Conservation (phyloP, 2,797 vertebrate genomes). For the Gobionotothen gibberifrons region DNA sequence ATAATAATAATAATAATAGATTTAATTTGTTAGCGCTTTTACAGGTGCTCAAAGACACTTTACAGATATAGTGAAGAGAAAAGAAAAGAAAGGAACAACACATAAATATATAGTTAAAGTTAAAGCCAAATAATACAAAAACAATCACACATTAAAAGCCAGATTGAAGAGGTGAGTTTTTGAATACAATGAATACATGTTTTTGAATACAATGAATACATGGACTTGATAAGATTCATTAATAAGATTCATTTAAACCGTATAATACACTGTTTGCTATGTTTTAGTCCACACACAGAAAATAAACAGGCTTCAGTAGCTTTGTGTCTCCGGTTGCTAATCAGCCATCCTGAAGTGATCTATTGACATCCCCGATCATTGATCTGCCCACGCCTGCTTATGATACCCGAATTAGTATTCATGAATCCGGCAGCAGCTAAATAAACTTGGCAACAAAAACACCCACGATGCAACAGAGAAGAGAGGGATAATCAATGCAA, state of each 20-base stretch:
- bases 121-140: no score
- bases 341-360: slow-evolving; percentile 60
- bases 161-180: no score
- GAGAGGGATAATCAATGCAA: slow-evolving; percentile 90
- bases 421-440: slow-evolving; percentile 95
- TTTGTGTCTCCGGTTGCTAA: slow-evolving; percentile 49
- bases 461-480: slow-evolving; percentile 83
- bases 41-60: no score
- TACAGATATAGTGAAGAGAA: no score
- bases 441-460: slow-evolving; percentile 94
- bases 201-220: slow-evolving; percentile 28
- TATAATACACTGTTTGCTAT: neutral
- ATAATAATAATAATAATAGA: no score
- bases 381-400: slow-evolving; percentile 81
- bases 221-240: slow-evolving; percentile 2
- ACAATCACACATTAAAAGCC: no score
- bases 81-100: no score
- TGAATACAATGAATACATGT: no score
- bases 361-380: slow-evolving; percentile 89
- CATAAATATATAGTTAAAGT: no score
- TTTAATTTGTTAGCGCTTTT: no score
- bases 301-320: slow-evolving; percentile 14
- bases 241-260: neutral
- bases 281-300: slow-evolving; percentile 3
- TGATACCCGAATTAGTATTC: slow-evolving; percentile 99